Percentiles rank a stretch among this genome's conserved stretches.
phyloP scores from a whole-genome alignment of 2,888 invertebrate genomes.

The Acrobasis repandana region DNA sequence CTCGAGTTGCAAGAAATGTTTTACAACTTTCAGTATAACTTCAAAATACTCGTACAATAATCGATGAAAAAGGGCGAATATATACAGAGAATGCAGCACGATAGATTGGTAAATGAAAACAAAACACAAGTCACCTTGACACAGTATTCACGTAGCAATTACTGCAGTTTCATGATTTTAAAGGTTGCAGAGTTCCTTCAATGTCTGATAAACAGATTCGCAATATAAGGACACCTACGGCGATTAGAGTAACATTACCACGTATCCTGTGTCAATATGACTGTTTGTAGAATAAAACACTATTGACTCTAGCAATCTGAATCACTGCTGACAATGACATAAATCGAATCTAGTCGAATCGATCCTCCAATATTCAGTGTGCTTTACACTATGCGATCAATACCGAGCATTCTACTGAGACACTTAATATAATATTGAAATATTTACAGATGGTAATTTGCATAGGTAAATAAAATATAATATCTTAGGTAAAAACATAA shows the following conservation, averaged over 20 bases:
- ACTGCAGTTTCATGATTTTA: conserved; percentile 27
- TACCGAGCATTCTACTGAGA: conserved; percentile 24
- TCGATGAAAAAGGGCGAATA: conserved; percentile 46
- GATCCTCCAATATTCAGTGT: conserved; percentile 25
- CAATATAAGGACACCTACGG: conserved; percentile 2
- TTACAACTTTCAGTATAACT: conserved; percentile 34
- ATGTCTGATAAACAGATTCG: conserved; percentile 23
- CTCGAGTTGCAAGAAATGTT: conserved; percentile 26
- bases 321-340: conserved; percentile 32
- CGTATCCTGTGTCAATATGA: conserved; percentile 33
- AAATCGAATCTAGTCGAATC: conserved; percentile 22
- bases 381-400: conserved; percentile 15
- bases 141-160: conserved; percentile 41
- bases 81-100: conserved; percentile 51
- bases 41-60: conserved; percentile 43
- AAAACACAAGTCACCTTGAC: conserved; percentile 48
- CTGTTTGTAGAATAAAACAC: conserved; percentile 27
- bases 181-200: conserved; percentile 25
- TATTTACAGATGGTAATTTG: conserved; percentile 13
- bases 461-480: conserved; percentile 13
- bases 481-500: conserved; percentile 8
- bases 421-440: conserved; percentile 19
- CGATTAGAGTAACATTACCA: conserved; percentile 21
- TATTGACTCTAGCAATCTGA: conserved; percentile 26
- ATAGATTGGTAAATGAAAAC: conserved; percentile 43